Evolutionary conservation across 23 tunicate species (phyloP).

Genomic region (Halocynthia roretzi): DNA sequence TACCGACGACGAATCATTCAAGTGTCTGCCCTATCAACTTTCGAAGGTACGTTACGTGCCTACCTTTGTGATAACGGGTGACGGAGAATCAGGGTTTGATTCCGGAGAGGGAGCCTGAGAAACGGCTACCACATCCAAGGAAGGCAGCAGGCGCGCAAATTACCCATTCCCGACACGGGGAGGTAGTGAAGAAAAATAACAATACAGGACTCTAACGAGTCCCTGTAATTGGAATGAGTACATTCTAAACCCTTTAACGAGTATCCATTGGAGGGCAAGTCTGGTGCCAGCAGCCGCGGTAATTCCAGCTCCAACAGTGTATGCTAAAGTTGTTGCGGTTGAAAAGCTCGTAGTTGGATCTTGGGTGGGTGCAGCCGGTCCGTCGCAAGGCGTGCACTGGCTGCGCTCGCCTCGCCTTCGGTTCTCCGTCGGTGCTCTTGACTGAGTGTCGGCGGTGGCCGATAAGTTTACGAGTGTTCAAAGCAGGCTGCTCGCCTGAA

Average conservation of each 20-base stretch:
- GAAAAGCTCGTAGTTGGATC: no score
- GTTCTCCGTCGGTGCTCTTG: slow-evolving; percentile 38
- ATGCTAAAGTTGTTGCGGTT: no score
- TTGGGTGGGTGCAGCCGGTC: no score
- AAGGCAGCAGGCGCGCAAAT: slow-evolving; percentile 86
- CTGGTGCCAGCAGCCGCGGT: slow-evolving; percentile 90
- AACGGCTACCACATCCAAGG: slow-evolving; percentile 83
- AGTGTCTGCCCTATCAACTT: no score
- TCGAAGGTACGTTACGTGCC: no score
- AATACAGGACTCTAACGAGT: slow-evolving; percentile 55
- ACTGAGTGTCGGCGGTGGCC: slow-evolving; percentile 49
- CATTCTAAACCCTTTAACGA: slow-evolving; percentile 51
- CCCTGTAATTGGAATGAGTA: slow-evolving; percentile 65
- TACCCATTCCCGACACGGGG: slow-evolving; percentile 79
- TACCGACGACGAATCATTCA: slow-evolving; percentile 55
- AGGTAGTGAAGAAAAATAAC: slow-evolving; percentile 80
- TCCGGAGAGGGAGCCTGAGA: no score
- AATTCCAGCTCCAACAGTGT: no score
- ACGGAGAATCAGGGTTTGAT: no score
- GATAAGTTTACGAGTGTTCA: slow-evolving; percentile 54
- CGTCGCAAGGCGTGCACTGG: no score
- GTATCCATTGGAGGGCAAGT: slow-evolving; percentile 73
- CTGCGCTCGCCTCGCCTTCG: slow-evolving; percentile 6
- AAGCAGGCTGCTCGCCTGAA: slow-evolving; percentile 67
- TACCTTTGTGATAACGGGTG: no score